Percentiles rank a stretch among this genome's conserved stretches.
phyloP scores from a whole-genome alignment of 1,140 invertebrate genomes.

The Drosophila parvula region DNA sequence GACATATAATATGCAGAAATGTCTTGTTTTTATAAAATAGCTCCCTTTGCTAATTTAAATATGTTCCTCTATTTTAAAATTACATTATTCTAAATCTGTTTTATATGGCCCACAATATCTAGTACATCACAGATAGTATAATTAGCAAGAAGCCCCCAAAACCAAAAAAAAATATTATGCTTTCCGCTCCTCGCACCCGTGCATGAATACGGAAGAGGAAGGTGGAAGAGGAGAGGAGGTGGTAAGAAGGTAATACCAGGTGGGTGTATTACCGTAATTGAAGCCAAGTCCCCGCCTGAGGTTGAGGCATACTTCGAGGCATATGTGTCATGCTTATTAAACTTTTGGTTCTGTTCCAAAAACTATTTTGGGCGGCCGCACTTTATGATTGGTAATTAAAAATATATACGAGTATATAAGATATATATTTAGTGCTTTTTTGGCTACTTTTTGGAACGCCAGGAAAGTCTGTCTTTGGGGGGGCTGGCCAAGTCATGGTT shows the following conservation, averaged over 20 bases:
- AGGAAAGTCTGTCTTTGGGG: slow-evolving; percentile 27
- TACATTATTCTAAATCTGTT: slow-evolving; percentile 38
- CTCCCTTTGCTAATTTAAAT: not conserved
- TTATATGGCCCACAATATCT: slow-evolving; percentile 30
- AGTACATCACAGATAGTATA: slow-evolving; percentile 53
- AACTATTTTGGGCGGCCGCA: slow-evolving; percentile 68
- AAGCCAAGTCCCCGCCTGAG: slow-evolving; percentile 18
- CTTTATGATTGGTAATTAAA: slow-evolving; percentile 76
- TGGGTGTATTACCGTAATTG: slow-evolving; percentile 48
- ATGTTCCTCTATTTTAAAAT: slow-evolving; percentile 6
- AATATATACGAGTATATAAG: slow-evolving; percentile 12
- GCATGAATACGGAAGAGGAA: slow-evolving; percentile 14
- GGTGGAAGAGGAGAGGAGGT: not conserved
- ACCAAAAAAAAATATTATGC: slow-evolving; percentile 34
- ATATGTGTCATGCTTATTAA: slow-evolving; percentile 72
- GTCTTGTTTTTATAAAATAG: not conserved
- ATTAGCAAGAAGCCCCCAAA: slow-evolving; percentile 30
- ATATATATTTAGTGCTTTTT: slow-evolving; percentile 21
- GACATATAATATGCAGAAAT: not conserved
- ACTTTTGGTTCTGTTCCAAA: slow-evolving; percentile 81
- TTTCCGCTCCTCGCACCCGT: slow-evolving; percentile 29
- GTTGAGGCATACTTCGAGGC: slow-evolving; percentile 8
- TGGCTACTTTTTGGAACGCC: slow-evolving; percentile 24
- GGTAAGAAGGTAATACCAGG: slow-evolving; percentile 16
- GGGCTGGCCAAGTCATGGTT: slow-evolving; percentile 58